Base-by-base conservation (phyloP, 2,888 invertebrate genomes). In the Branchinecta sandiegonensis region DNA sequence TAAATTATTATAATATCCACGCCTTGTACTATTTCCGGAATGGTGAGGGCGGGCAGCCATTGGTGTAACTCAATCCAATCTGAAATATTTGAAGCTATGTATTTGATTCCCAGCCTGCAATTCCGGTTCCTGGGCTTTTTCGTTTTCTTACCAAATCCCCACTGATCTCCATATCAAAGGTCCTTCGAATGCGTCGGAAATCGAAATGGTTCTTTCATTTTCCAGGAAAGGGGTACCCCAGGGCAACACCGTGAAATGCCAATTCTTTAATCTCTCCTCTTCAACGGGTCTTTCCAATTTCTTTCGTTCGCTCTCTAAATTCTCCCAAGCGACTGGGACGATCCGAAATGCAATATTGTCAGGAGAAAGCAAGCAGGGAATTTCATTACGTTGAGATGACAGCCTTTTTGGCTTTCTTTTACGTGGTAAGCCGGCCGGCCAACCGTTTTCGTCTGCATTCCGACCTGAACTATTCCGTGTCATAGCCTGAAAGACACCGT, bases 171-270 rank as follows among this genome's bases (percentile, higher is more conserved):
- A 56, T 56, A 56, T 56, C 56, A 56, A 56, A 56, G 56, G 56
- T 56, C 56, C 56, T 56, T 56, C 56, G 17, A 14, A 14, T 56
- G 37, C 37, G 37, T 56, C 14, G n/a, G 17, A 10, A 56, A 56
- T 56, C 17, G 56, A 56, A 56, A 17, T 17, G 56, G 8, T 56
- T n/a, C 10, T 56, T 56, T 56, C 56, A 56, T 56, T 56, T 56
- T 56, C n/a, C n/a, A 56, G 56, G 56, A 56, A 56, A 56, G 8
- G 17, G 56, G 56, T 56, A 56, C 56, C 56, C 56, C 56, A 56
- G 56, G 56, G 56, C 56, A 56, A 56, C 56, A 56, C 56, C 56
- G 17, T 56, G 56, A 56, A 56, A 56, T 56, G 56, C 56, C 56
- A 56, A 56, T 56, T 56, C 56, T 56, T 56, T 56, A 56, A 56